A percentile compares a stretch with the other conserved stretches of the same genome.
phyloP scores from a whole-genome alignment of 1,140 invertebrate genomes.

The Galendromus occidentalis region DNA sequence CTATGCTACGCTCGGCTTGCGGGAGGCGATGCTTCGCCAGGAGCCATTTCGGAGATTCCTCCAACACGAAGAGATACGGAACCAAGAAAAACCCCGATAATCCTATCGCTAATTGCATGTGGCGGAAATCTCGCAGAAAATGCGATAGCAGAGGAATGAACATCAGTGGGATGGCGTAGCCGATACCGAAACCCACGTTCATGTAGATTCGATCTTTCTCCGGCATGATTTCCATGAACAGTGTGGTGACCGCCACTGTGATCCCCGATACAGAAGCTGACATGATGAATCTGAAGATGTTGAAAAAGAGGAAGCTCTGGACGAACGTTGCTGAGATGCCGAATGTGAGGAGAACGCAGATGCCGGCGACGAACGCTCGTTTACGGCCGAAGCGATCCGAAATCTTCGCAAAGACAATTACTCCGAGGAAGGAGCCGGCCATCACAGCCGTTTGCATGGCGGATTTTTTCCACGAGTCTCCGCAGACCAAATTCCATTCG shows the following conservation, averaged over 20 bases:
- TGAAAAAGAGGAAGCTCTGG: background rate
- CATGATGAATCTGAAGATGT: background rate
- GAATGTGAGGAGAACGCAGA: background rate
- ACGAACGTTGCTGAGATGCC: background rate
- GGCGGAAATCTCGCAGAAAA: background rate
- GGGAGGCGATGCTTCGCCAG: background rate
- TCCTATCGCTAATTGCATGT: background rate
- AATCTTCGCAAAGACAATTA: background rate
- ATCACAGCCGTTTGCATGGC: background rate
- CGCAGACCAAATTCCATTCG: background rate
- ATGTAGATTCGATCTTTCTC: slow-evolving; percentile 5
- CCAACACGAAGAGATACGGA: background rate
- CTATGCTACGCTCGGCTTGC: background rate
- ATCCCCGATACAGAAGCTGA: background rate
- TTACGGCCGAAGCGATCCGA: background rate
- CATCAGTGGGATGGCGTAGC: background rate
- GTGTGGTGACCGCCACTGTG: background rate
- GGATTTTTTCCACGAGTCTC: background rate
- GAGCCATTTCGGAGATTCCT: background rate
- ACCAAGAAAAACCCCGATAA: background rate
- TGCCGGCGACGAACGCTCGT: background rate
- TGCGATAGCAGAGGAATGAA: background rate
- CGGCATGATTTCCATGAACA: background rate
- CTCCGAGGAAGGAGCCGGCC: background rate
- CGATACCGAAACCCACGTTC: background rate